phyloP scores from a whole-genome alignment of 2,113 vertebrate genomes.

The Oreochromis aureus region DNA sequence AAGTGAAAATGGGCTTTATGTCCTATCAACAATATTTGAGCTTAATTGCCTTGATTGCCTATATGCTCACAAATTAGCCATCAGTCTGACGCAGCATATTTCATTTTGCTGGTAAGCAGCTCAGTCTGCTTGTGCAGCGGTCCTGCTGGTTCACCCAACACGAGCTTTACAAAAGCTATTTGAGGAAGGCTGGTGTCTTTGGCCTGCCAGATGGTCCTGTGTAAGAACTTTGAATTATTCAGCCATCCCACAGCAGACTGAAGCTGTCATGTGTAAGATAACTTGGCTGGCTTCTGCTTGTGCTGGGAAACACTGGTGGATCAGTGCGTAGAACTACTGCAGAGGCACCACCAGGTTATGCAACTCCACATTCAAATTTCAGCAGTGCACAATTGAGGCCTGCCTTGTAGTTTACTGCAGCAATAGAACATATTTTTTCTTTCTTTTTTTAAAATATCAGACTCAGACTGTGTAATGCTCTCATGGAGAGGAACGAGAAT shows the following conservation, averaged over 20 bases:
- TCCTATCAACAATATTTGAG: conserved; percentile 24
- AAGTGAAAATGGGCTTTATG: conserved; percentile 12
- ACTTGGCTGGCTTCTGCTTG: conserved; percentile 33
- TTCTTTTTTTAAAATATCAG: background rate
- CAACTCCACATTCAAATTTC: conserved; percentile 16
- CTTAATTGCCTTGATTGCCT: background rate
- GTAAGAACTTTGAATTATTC: conserved; percentile 66
- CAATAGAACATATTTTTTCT: background rate
- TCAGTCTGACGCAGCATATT: conserved; percentile 27
- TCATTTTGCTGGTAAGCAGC: conserved; percentile 12
- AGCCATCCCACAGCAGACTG: conserved; percentile 61
- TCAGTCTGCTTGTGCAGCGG: background rate
- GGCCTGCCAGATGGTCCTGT: conserved; percentile 56
- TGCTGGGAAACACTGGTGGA: conserved; percentile 1
- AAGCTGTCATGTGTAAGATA: conserved; percentile 56
- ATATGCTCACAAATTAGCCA: background rate
- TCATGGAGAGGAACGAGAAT: conserved; percentile 28
- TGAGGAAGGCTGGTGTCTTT: conserved; percentile 22
- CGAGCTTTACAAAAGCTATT: conserved; percentile 20
- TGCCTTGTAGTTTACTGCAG: background rate
- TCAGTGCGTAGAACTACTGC: background rate
- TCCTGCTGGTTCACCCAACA: background rate
- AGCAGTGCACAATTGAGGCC: background rate
- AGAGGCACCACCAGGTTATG: background rate
- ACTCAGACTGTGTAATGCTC: conserved; percentile 11